Evolutionary conservation across 2,888 invertebrate species (phyloP), one percentile per base, ranked within the genome.

Genomic region (Serrognathus titanus): DNA sequence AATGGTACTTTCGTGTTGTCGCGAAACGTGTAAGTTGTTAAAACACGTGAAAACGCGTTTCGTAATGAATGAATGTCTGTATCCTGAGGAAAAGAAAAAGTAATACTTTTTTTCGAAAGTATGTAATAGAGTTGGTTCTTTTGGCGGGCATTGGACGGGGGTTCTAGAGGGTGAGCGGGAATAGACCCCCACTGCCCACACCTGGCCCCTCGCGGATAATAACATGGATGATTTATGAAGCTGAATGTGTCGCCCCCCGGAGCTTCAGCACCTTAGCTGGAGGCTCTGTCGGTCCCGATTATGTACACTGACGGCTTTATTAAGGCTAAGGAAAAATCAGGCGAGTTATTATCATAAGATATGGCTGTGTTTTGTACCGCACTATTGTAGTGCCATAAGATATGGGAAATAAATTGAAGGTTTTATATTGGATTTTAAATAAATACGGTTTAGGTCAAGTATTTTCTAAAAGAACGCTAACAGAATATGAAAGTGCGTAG

Each of bases 241-340:
- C 66, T 64, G 71, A 70, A 70, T 70, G 71, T 71, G 73, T 71
- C 70, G 71, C 69, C 72, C 71, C 73, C 71, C 64, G 70, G 67
- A 65, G 69, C 31, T 59, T 66, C 64, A 62, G 67, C 66, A 67
- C 66, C 66, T 67, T 63, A 62, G 64, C 68, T 66, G 48, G 60
- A 55, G 67, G 68, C 62, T 64, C 67, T 66, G 68, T 68, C 68
- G 65, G 66, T 56, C 62, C 66, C 68, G 69, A 69, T 70, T 70
- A 70, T 67, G 61, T 62, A 58, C 65, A 64, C 60, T 69, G 70
- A 70, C 68, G 70, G 69, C 69, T 69, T 69, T 69, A 70, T 70
- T 70, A 69, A 66, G 63, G 53, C 53, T 52, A 60, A 51, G 52
- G 60, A 66, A 64, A 65, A 65, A 63, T 65, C 63, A 58, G 54